Conservation (phyloP, 2,888 invertebrate species). For the Pristionchus fissidentatus region DNA sequence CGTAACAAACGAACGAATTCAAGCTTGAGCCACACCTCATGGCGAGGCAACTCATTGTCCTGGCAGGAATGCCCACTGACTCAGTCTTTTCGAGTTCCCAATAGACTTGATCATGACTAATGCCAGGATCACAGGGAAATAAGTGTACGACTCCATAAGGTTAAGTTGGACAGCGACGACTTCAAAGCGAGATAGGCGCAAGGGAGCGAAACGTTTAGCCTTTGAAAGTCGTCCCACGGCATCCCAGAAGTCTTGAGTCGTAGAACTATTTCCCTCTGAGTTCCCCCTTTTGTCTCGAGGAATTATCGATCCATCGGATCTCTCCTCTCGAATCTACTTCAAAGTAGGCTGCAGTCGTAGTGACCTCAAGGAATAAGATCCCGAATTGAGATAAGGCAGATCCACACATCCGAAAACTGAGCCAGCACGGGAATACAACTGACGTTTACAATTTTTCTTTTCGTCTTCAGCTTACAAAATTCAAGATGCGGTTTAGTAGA, state of each 20-base stretch:
- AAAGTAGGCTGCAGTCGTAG: constrained; percentile 25
- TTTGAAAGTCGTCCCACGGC: not conserved
- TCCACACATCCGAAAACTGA: not conserved
- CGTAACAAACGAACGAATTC: no score
- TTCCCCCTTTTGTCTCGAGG: not conserved
- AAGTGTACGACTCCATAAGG: no score
- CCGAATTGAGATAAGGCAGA: not conserved
- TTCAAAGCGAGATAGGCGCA: no score
- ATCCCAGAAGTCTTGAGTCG: not conserved
- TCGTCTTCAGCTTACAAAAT: not conserved
- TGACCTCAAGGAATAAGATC: constrained; percentile 16
- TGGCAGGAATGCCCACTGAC: no score
- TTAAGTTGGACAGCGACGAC: no score
- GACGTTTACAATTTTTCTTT: not conserved
- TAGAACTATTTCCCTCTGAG: not conserved
- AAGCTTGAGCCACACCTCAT: no score
- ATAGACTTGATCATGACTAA: no score
- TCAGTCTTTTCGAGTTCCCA: no score
- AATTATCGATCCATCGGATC: not conserved
- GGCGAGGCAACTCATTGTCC: no score
- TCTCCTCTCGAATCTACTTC: constrained; percentile 3
- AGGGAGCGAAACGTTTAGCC: no score
- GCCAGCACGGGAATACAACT: not conserved
- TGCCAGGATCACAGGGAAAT: no score
- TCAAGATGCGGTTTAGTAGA: not conserved